Conservation (phyloP, 2,797 vertebrate genomes). For the Enteromius argenteus region DNA sequence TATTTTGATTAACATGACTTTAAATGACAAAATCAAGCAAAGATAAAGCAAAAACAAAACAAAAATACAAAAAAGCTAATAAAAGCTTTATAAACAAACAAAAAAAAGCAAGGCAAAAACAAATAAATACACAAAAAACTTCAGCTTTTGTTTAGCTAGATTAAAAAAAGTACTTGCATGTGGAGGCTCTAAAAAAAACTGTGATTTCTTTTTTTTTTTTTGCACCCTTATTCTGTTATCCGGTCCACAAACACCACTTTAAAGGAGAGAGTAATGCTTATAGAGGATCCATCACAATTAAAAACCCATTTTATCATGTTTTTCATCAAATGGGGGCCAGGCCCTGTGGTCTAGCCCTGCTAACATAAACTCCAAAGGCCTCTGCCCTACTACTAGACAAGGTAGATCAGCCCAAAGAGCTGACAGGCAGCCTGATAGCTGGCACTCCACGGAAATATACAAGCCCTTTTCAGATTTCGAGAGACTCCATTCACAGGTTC, state of each 20-base stretch:
- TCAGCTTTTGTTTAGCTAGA: not conserved
- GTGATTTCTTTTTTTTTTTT: not conserved
- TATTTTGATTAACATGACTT: too few species aligned
- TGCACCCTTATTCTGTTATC: not conserved
- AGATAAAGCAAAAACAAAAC: too few species aligned
- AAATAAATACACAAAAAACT: not conserved
- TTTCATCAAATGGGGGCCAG: not conserved
- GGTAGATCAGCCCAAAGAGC: not conserved
- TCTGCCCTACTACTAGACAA: conserved; percentile 11
- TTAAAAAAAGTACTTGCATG: not conserved
- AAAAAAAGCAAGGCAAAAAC: too few species aligned
- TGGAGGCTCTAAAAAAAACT: not conserved
- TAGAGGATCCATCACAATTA: not conserved
- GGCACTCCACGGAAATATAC: conserved; percentile 26
- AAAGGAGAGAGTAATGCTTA: not conserved
- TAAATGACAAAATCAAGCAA: too few species aligned
- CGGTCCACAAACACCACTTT: not conserved
- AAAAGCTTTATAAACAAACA: too few species aligned
- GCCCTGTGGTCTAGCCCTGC: not conserved
- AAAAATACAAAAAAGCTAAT: not conserved
- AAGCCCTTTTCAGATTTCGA: conserved; percentile 51
- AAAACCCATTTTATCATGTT: not conserved
- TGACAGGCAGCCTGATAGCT: conserved; percentile 42
- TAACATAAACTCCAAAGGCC: not conserved
- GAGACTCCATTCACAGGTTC: conserved; percentile 62